Evolutionary conservation across 2,797 vertebrate genomes (phyloP).

Genomic region (Arvicola amphibius): DNA sequence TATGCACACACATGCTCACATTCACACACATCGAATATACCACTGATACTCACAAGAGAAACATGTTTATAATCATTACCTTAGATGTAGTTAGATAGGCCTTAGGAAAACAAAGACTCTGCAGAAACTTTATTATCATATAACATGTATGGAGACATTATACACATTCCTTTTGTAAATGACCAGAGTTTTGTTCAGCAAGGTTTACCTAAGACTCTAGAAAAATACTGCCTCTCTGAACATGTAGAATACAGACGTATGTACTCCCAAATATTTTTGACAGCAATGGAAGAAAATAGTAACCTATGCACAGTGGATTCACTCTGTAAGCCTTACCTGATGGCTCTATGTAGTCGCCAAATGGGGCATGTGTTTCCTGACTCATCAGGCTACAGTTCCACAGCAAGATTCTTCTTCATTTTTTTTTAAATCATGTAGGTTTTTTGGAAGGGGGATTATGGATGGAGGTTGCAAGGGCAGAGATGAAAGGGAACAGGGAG

Average conservation of each 20-base stretch:
- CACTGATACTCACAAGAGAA: neutral
- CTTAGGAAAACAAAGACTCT: neutral
- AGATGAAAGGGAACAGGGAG: neutral
- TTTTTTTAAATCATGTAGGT: neutral
- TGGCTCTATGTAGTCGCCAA: constrained; percentile 18
- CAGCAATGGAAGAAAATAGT: neutral
- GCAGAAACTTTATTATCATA: neutral
- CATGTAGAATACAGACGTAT: neutral
- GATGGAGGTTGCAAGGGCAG: neutral
- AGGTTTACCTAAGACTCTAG: neutral
- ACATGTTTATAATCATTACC: neutral
- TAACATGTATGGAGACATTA: neutral
- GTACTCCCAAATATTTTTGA: neutral
- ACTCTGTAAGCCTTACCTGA: neutral
- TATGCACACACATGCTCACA: neutral
- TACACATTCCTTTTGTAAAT: neutral
- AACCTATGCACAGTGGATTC: neutral
- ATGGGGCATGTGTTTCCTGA: neutral
- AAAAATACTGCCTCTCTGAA: neutral
- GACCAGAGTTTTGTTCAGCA: neutral
- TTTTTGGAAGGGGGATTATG: neutral
- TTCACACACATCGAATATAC: neutral
- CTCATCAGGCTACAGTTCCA: neutral
- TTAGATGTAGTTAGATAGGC: neutral
- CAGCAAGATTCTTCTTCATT: neutral